Base-by-base conservation (phyloP, 1,140 invertebrate species). In the Augochlora pura region DNA sequence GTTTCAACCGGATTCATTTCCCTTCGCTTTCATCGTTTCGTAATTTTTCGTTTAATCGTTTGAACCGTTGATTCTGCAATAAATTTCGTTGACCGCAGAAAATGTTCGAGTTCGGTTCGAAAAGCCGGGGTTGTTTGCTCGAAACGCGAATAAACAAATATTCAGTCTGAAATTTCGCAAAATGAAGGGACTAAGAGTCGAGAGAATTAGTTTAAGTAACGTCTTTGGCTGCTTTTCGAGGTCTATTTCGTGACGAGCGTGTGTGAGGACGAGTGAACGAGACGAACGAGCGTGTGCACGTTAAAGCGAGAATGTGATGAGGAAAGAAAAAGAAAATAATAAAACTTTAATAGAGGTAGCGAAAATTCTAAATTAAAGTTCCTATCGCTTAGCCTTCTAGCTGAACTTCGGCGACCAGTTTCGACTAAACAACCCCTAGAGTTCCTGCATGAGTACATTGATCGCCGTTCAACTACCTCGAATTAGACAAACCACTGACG, bases 361-460 rank as follows among this genome's bases (percentile, higher is more conserved):
- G 49, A 64, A 77, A 78, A 78, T 78, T 78, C 76, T 78, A 78
- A 78, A 78, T 78, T 78, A 78, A 78, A 78, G 76, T 78, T 78
- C 76, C 76, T 78, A 78, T 78, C 76, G 76, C 76, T 78, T 78
- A 69, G 76, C 76, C 76, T 78, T 78, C 76, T 71, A 72, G 76
- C 76, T 49, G 71, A 70, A 78, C 68, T 72, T 70, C 60, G 67
- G 64, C 76, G 38, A 27, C 68, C 60, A 0, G 49, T 60, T 72
- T 72, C 64, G 54, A 72, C 72, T 52, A 63, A 78, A 72, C 76
- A 72, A 78, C 59, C 76, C 68, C 42, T 9, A 38, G 23, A 32
- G 23, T 39, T 72, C 23, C 21, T 46, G 52, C 49, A 23, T 23
- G 46, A 78, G 27, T 25, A 42, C 76, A 72, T 72, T 57, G 63